Evolutionary conservation across 2,113 vertebrate species (phyloP).

Genomic region (Spea bombifrons): DNA sequence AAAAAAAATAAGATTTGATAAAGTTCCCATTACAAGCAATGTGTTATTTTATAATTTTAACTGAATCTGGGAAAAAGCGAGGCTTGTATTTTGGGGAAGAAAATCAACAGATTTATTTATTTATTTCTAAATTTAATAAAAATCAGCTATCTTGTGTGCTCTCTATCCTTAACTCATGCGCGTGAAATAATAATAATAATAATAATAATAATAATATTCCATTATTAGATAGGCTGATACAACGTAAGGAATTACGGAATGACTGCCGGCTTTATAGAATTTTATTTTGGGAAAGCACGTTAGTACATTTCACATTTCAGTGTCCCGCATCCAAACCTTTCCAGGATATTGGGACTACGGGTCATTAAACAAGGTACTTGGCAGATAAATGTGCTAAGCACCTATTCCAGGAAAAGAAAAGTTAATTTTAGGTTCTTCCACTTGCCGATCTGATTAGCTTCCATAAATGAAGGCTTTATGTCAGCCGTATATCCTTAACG

Average conservation of each 20-base stretch:
- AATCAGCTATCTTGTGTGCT: no score
- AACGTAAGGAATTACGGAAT: background rate
- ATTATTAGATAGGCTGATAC: background rate
- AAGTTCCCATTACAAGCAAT: no score
- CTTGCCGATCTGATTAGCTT: conserved; percentile 36
- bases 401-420: conserved; percentile 42
- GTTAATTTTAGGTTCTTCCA: conserved; percentile 32
- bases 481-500: conserved; percentile 18
- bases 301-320: background rate
- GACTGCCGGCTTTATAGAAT: background rate
- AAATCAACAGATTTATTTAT: no score
- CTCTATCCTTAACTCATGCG: no score
- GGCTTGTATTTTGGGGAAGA: no score
- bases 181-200: no score
- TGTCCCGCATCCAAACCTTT: conserved; percentile 7
- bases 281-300: background rate
- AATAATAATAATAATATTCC: no score
- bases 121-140: no score
- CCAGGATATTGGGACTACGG: background rate
- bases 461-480: conserved; percentile 15
- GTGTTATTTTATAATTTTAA: no score
- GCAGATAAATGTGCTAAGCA: conserved; percentile 19
- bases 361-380: conserved; percentile 21
- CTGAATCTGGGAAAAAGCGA: no score
- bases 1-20: no score